Evolutionary conservation across 2,797 vertebrate species (phyloP), one percentile per base, ranked within the genome.

Genomic region (Potorous gilbertii): DNA sequence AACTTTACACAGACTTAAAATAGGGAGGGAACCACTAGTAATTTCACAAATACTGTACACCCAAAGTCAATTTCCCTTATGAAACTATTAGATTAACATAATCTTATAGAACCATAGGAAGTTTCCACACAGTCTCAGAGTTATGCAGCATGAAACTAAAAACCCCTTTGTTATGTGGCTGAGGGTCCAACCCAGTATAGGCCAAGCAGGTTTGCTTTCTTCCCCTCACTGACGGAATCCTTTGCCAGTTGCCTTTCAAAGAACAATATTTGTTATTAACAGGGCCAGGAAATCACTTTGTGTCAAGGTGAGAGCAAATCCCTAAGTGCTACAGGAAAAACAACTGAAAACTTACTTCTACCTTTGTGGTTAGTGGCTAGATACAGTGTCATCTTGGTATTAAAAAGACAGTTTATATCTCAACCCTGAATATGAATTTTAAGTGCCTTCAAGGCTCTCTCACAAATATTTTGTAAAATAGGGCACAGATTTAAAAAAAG

Each of bases 391-490:
- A 59, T 12, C 24, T 91, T 96, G 46, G 95, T 91, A 56, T 92
- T 62, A 92, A n/a, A 57, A 55, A n/a, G 91, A 93, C 6, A 93
- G 62, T 93, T 66, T 40, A 81, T 81, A 24, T 93, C 34, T 10
- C 52, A 59, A 57, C 66, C 28, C 56, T 27, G 59, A 59, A 56
- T 91, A 59, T 56, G 55, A 81, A 89, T 10, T 94, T 81, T 90
- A 90, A 57, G 16, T 29, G 54, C 62, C 50, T 94, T 91, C 40
- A 56, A 57, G 21, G 74, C 16, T 46, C 29, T 90, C 57, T 95
- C 28, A 27, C 34, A 50, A 93, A 90, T 93, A 89, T 96, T 95
- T 96, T 94, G 50, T 90, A 96, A 92, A 57, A 95, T 31, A 91
- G 46, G 29, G 6, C 52, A 57, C 66, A 5, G 54, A 91, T 62